Evolutionary conservation across 2,888 invertebrate species (phyloP).

Genomic region (Stramonita haemastoma): DNA sequence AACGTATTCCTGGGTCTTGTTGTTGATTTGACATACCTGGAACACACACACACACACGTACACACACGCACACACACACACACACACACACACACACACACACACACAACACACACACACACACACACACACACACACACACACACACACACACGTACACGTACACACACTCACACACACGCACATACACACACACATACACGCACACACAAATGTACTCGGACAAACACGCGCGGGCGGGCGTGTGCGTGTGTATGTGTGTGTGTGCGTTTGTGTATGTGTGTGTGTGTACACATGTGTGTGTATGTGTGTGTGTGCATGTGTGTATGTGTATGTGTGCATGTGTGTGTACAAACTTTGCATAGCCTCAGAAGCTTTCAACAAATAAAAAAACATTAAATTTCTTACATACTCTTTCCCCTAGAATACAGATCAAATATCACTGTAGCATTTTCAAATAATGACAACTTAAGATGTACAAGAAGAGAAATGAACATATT

Average conservation of each 20-base stretch:
- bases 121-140: background rate
- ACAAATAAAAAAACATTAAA: no score
- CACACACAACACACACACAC: background rate
- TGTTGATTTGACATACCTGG: background rate
- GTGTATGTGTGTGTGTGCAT: background rate
- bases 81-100: background rate
- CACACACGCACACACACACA: background rate
- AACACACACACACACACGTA: background rate
- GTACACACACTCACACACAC: background rate
- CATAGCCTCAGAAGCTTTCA: no score
- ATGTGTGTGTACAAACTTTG: background rate
- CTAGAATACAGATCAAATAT: no score
- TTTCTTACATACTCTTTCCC: no score
- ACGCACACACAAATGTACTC: background rate
- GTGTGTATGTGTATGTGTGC: constrained; percentile 4
- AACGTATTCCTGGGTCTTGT: background rate
- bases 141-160: background rate
- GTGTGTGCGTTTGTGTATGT: no score
- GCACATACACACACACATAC: background rate
- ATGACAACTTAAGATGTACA: no score
- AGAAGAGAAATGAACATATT: no score
- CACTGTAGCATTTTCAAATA: no score
- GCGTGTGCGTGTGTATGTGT: no score
- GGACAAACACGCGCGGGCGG: background rate
- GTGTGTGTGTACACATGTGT: no score